A percentile compares a stretch with the other conserved stretches of the same genome.
These are phyloP conservation scores for Patiria pectinifera DNA, from an alignment of 53 echinoderm and acorn worm genomes.

Conservation along the genomic window DNA sequence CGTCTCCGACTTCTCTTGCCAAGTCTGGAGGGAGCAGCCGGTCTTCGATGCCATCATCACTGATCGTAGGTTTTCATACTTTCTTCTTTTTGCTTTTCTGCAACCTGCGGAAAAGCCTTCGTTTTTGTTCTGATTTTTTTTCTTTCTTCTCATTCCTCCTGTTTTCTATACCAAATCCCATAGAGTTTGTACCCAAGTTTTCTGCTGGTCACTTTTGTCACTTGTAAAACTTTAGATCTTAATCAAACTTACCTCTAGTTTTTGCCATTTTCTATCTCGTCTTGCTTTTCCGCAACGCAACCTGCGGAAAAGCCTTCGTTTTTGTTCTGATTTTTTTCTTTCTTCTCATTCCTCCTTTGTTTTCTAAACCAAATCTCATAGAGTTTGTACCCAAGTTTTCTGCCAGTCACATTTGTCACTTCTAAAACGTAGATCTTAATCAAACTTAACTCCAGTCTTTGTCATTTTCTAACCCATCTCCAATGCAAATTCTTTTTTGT, in stretches of 20 bases:
- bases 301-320: not conserved
- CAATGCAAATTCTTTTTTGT: too few relatives aligned
- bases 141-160: too few relatives aligned
- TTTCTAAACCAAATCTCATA: too few relatives aligned
- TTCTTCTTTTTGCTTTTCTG: not conserved
- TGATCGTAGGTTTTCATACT: constrained; percentile 80
- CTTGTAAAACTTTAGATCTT: too few relatives aligned
- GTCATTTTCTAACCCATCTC: not conserved
- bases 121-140: not conserved
- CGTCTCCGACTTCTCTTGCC: constrained; percentile 89
- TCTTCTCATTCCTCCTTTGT: too few relatives aligned
- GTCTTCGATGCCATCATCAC: constrained; percentile 97
- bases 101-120: not conserved
- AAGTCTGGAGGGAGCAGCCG: constrained; percentile 88
- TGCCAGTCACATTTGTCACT: too few relatives aligned
- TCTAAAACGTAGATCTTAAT: too few relatives aligned
- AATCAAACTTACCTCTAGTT: constrained; percentile 48
- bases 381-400: not conserved
- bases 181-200: not conserved
- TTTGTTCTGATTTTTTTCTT: not conserved
- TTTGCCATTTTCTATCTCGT: not conserved
- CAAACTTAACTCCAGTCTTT: constrained; percentile 36
- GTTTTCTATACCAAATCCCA: too few relatives aligned
- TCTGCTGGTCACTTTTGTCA: too few relatives aligned
- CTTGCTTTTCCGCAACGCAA: not conserved